These are phyloP conservation scores for Polymixis flavicincta DNA, from an alignment of 2,888 invertebrate genomes.

Conservation along the genomic window DNA sequence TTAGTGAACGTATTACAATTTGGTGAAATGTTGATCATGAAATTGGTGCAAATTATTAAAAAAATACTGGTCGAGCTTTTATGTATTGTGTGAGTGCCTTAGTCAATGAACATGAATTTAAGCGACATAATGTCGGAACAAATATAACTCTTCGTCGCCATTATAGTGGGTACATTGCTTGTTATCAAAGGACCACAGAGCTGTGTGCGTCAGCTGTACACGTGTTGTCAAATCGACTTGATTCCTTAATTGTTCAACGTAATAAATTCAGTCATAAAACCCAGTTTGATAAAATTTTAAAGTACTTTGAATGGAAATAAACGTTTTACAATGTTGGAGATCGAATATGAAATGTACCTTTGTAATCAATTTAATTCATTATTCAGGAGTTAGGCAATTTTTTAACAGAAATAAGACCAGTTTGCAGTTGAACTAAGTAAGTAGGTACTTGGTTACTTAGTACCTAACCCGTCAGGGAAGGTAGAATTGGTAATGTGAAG, in stretches of 20 bases:
- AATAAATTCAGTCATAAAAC: conserved; percentile 79
- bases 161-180: conserved; percentile 32
- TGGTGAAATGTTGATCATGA: conserved; percentile 3
- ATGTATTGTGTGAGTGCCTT: conserved; percentile 26
- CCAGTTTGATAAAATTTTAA: conserved; percentile 71
- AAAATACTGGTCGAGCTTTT: conserved; percentile 10
- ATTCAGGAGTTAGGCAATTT: neutral
- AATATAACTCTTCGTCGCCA: conserved; percentile 49
- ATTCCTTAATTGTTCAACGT: conserved; percentile 79
- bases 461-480: too few relatives aligned
- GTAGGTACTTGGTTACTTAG: too few relatives aligned
- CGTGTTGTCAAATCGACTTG: conserved; percentile 71
- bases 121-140: conserved; percentile 32
- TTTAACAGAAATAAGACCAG: neutral
- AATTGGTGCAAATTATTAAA: neutral
- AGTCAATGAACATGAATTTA: conserved; percentile 42
- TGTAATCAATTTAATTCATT: conserved; percentile 14
- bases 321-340: conserved; percentile 32
- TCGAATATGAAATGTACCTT: conserved; percentile 16
- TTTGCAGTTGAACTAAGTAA: neutral
- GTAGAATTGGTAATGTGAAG: too few relatives aligned
- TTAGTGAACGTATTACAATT: conserved; percentile 18
- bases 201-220: conserved; percentile 66
- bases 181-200: conserved; percentile 65
- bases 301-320: conserved; percentile 43